Conservation (phyloP, 2,888 invertebrate genomes). For the Bugula neritina region DNA sequence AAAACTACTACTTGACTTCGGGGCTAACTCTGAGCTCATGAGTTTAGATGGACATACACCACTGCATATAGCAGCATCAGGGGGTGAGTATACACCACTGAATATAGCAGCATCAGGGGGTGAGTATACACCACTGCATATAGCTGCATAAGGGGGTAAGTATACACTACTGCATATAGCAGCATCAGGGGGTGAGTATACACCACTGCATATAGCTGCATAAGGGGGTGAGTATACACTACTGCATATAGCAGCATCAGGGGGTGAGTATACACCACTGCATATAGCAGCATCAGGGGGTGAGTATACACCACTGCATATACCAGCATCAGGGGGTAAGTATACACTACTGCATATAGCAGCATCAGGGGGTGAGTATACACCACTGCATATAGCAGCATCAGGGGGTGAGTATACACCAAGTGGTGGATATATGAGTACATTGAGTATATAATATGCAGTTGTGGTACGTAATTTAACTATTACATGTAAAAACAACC, state of each 20-base stretch:
- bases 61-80: slow-evolving; percentile 9
- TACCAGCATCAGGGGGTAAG: neutral
- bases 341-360: slow-evolving; percentile 21
- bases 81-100: neutral
- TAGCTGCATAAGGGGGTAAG: neutral
- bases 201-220: neutral
- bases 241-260: neutral
- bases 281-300: slow-evolving; percentile 12
- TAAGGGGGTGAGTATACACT: neutral
- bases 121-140: neutral
- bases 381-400: neutral
- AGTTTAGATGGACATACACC: slow-evolving; percentile 2
- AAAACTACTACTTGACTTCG: neutral
- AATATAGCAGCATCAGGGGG: neutral
- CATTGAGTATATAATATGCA: too few species aligned
- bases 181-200: slow-evolving; percentile 1
- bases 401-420: too few species aligned
- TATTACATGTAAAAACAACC: too few species aligned
- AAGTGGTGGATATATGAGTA: too few species aligned
- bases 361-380: slow-evolving; percentile 1
- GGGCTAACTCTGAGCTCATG: neutral
- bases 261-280: slow-evolving; percentile 5
- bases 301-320: slow-evolving; percentile 4
- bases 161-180: slow-evolving; percentile 21
- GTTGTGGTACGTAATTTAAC: too few species aligned